Percentiles rank a stretch among this genome's conserved stretches.
Conservation (phyloP, 2,888 invertebrate genomes). For the Lasioglossum figueresi region DNA sequence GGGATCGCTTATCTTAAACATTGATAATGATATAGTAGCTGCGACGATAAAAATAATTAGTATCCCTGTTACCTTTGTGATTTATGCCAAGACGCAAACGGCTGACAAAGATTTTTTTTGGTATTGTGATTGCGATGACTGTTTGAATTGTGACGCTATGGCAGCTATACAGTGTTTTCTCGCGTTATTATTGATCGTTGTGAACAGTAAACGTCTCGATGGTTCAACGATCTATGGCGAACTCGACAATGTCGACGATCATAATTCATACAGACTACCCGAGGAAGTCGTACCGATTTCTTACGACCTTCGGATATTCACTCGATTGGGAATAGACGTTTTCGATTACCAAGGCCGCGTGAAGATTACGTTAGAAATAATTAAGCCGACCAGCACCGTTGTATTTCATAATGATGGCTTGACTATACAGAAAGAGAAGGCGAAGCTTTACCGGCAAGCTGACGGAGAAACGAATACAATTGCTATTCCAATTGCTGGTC, state of each 20-base stretch:
- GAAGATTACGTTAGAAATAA: slow-evolving; percentile 82
- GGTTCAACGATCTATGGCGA: not conserved
- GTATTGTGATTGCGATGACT: not conserved
- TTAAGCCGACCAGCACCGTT: slow-evolving; percentile 78
- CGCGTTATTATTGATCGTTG: not conserved
- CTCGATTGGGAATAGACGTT: slow-evolving; percentile 60
- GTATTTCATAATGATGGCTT: slow-evolving; percentile 85
- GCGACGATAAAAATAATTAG: slow-evolving; percentile 27
- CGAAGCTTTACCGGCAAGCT: slow-evolving; percentile 39
- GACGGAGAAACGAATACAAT: slow-evolving; percentile 12
- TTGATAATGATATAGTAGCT: slow-evolving; percentile 1
- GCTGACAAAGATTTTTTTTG: not conserved
- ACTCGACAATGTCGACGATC: not conserved
- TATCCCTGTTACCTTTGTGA: not conserved
- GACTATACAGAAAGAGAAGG: slow-evolving; percentile 73
- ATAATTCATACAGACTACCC: slow-evolving; percentile 85
- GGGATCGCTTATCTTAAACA: not conserved
- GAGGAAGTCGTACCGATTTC: slow-evolving; percentile 85
- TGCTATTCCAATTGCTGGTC: slow-evolving; percentile 47
- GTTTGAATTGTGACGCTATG: not conserved
- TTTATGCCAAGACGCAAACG: not conserved
- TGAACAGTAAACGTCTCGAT: not conserved
- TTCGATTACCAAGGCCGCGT: slow-evolving; percentile 84
- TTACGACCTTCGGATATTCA: slow-evolving; percentile 84
- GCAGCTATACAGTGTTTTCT: not conserved